phyloP scores from a whole-genome alignment of 1,140 invertebrate genomes.

The Heliothis virescens region DNA sequence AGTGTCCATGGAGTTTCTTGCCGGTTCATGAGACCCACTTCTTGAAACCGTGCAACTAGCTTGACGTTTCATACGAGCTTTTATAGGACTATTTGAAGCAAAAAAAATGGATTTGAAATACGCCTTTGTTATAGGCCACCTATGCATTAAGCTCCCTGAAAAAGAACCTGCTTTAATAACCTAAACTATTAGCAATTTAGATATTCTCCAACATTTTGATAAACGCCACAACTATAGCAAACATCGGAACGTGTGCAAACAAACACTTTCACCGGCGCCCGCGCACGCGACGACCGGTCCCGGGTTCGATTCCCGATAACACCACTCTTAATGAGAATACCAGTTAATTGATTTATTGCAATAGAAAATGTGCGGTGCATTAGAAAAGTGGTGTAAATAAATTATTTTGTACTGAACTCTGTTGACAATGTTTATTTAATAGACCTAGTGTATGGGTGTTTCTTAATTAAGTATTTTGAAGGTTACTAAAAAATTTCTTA shows the following conservation, averaged over 20 bases:
- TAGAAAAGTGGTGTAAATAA: constrained; percentile 31
- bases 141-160: too few relatives aligned
- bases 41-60: too few relatives aligned
- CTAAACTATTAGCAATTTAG: constrained; percentile 1
- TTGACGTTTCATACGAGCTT: too few relatives aligned
- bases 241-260: constrained; percentile 52
- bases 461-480: neutral
- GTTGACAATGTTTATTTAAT: constrained; percentile 18
- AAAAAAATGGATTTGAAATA: too few relatives aligned
- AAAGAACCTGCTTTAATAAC: neutral
- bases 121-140: too few relatives aligned
- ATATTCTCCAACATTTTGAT: constrained; percentile 48
- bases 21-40: too few relatives aligned
- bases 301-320: constrained; percentile 79
- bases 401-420: constrained; percentile 12
- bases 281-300: constrained; percentile 72
- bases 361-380: constrained; percentile 31
- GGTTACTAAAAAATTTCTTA: neutral
- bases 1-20: too few relatives aligned
- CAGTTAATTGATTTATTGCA: constrained; percentile 75
- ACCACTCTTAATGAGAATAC: constrained; percentile 75
- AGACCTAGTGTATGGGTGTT: neutral
- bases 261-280: constrained; percentile 71
- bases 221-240: constrained; percentile 42
- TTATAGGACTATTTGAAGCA: too few relatives aligned